Percentiles rank a stretch among this genome's conserved stretches.
These are phyloP conservation scores for Micromussa lordhowensis DNA, from an alignment of 92 coral and sea anemone genomes.

Conservation along the genomic window DNA sequence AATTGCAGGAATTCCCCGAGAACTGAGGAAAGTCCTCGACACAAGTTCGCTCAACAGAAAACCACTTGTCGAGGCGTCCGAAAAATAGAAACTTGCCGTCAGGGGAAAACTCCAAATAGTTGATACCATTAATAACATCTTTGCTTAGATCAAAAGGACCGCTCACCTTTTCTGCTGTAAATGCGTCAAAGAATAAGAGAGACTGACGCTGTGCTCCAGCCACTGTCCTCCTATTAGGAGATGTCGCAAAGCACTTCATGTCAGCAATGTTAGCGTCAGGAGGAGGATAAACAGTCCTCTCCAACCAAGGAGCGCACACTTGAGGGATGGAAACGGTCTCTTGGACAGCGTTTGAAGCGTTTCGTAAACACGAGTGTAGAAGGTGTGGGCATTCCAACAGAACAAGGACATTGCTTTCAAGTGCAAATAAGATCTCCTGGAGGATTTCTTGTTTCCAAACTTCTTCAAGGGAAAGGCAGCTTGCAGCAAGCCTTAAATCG, in stretches of 20 bases:
- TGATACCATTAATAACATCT: background rate
- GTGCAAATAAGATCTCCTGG: background rate
- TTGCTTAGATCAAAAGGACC: background rate
- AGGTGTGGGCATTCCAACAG: slow-evolving; percentile 33
- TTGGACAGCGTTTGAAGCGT: background rate
- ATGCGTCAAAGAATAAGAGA: background rate
- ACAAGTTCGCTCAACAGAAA: slow-evolving; percentile 17
- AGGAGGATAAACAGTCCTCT: background rate
- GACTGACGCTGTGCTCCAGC: background rate
- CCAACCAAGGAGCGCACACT: background rate
- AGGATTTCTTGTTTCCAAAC: background rate
- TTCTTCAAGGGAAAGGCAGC: background rate
- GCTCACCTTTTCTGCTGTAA: background rate
- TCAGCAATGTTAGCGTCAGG: background rate
- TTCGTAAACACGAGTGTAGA: background rate
- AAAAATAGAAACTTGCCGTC: slow-evolving; percentile 39
- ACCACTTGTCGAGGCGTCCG: slow-evolving; percentile 54
- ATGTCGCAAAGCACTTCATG: background rate
- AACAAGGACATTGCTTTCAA: slow-evolving; percentile 2
- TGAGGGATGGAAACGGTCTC: background rate
- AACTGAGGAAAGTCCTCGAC: slow-evolving; percentile 36
- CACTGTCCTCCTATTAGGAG: background rate
- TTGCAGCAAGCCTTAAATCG: background rate
- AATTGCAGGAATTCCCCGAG: background rate
- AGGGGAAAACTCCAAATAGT: slow-evolving; percentile 31